phyloP scores from a whole-genome alignment of 2,888 invertebrate genomes.

The Nysson spinosus region DNA sequence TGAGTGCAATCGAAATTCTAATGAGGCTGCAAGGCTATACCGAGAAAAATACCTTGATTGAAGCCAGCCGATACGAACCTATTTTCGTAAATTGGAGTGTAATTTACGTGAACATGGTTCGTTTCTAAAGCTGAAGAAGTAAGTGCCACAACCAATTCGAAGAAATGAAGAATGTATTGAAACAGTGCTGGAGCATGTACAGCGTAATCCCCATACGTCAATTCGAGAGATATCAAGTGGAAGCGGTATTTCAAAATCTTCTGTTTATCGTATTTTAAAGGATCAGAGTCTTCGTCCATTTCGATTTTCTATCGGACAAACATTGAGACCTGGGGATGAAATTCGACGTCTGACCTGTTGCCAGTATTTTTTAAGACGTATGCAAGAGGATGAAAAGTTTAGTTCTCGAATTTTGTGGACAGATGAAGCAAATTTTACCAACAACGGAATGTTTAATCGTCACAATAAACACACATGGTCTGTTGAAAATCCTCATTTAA shows the following conservation, averaged over 20 bases:
- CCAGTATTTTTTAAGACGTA: slow-evolving; percentile 10
- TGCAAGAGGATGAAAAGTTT: slow-evolving; percentile 10
- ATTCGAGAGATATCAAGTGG: neutral
- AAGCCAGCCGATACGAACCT: too few species aligned
- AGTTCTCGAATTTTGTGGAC: too few species aligned
- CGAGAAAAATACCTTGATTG: too few species aligned
- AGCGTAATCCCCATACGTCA: slow-evolving; percentile 3
- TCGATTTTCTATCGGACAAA: neutral
- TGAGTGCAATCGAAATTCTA: slow-evolving; percentile 3
- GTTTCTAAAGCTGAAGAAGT: neutral
- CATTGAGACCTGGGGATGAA: neutral
- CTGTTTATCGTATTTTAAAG: neutral
- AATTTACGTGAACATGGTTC: slow-evolving; percentile 9
- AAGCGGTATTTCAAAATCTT: slow-evolving; percentile 4
- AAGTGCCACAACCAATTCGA: neutral
- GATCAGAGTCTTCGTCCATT: neutral
- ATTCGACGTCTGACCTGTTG: slow-evolving; percentile 5
- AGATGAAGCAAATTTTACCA: too few species aligned
- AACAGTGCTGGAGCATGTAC: slow-evolving; percentile 6
- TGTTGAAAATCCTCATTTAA: too few species aligned
- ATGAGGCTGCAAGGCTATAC: too few species aligned
- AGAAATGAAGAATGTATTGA: too few species aligned
- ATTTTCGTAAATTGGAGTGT: slow-evolving; percentile 10
- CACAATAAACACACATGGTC: too few species aligned
- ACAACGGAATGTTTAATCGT: too few species aligned